These are phyloP conservation scores for Habropoda laboriosa DNA, from an alignment of 1,140 invertebrate genomes.

Conservation along the genomic window DNA sequence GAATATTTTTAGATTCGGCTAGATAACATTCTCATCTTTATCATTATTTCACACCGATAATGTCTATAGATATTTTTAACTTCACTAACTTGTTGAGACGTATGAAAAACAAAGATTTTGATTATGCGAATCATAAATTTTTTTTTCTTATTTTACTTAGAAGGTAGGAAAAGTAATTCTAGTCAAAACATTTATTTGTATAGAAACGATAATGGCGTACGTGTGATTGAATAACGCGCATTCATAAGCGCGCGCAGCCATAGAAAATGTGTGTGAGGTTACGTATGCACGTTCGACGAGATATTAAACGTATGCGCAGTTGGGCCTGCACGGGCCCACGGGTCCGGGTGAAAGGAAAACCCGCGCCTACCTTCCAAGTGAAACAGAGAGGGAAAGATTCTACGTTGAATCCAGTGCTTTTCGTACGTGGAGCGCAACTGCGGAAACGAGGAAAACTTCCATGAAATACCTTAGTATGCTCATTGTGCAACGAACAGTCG, in stretches of 20 bases:
- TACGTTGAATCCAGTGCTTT: slow-evolving; percentile 28
- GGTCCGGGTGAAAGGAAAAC: slow-evolving; percentile 80
- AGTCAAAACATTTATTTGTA: not conserved
- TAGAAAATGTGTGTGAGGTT: not conserved
- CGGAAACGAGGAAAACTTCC: slow-evolving; percentile 33
- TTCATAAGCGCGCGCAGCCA: slow-evolving; percentile 9
- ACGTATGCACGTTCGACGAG: slow-evolving; percentile 50
- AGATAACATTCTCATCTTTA: not conserved
- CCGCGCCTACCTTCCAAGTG: slow-evolving; percentile 53
- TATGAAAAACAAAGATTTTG: not conserved
- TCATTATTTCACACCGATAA: not conserved
- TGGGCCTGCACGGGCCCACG: slow-evolving; percentile 61
- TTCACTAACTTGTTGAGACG: not conserved
- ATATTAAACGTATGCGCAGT: slow-evolving; percentile 76
- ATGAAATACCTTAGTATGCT: slow-evolving; percentile 30
- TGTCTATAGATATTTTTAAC: not conserved
- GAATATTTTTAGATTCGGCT: not conserved
- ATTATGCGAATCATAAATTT: too few relatives aligned
- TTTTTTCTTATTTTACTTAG: not conserved
- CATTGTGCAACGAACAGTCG: slow-evolving; percentile 5
- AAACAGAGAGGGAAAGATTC: slow-evolving; percentile 54
- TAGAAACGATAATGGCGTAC: not conserved
- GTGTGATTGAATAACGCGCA: slow-evolving; percentile 2
- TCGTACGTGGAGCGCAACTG: slow-evolving; percentile 7
- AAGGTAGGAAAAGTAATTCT: not conserved